Percentiles rank a stretch among this genome's conserved stretches.
These are phyloP conservation scores for Numida meleagris DNA, from an alignment of 2,113 vertebrate species.

Conservation along the genomic window DNA sequence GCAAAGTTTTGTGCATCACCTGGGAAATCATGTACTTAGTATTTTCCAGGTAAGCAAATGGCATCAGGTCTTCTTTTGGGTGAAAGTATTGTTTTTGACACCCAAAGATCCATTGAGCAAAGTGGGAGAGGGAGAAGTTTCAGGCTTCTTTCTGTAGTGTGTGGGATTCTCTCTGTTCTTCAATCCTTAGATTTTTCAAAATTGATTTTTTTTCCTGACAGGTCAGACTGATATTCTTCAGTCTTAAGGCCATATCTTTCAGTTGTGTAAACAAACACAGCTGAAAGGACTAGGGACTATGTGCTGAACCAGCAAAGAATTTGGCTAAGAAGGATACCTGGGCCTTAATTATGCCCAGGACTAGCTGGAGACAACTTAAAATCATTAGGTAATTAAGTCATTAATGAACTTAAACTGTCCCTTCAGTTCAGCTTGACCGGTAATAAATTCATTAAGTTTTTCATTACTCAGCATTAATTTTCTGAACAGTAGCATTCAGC, in stretches of 20 bases:
- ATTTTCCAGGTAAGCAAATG: not conserved
- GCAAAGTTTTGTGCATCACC: not conserved
- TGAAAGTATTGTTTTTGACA: not conserved
- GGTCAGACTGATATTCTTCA: not conserved
- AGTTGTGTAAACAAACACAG: not conserved
- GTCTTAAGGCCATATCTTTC: not conserved
- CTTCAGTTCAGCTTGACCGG: not conserved
- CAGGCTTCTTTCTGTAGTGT: not conserved
- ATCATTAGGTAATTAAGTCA: slow-evolving; percentile 39
- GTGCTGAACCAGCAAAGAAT: not conserved
- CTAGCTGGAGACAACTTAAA: not conserved
- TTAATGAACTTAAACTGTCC: slow-evolving; percentile 25
- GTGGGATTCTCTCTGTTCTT: not conserved
- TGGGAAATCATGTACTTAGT: not conserved
- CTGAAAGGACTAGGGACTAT: not conserved
- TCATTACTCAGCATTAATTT: not conserved
- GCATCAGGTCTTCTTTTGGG: not conserved
- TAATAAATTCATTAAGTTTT: slow-evolving; percentile 45
- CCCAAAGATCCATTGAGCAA: not conserved
- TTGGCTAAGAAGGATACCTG: not conserved
- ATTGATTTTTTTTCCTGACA: not conserved
- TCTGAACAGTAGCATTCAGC: not conserved
- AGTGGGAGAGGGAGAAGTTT: not conserved
- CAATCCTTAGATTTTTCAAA: not conserved
- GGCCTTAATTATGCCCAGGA: not conserved